Percentiles rank a stretch among this genome's conserved stretches.
Conservation (phyloP, 1,140 invertebrate species). For the Muscidifurax raptorellus region DNA sequence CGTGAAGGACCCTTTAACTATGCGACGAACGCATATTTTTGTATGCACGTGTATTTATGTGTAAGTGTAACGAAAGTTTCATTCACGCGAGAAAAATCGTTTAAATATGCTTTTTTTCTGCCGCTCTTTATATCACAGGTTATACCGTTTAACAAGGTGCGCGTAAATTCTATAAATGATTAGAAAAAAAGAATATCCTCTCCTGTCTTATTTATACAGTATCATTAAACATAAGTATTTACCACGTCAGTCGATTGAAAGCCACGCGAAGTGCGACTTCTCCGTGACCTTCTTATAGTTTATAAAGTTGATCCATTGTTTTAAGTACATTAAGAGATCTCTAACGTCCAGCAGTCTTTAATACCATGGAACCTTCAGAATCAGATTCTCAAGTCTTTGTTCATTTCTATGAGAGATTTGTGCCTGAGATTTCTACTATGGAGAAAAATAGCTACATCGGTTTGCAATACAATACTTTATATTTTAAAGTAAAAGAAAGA, state of each 20-base stretch:
- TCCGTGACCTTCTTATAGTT: slow-evolving; percentile 38
- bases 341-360: slow-evolving; percentile 49
- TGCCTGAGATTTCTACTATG: not conserved
- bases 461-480: not conserved
- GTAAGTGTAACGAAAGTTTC: slow-evolving; percentile 26
- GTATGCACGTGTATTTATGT: not conserved
- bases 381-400: slow-evolving; percentile 14
- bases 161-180: slow-evolving; percentile 59
- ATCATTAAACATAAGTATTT: slow-evolving; percentile 50
- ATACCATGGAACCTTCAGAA: not conserved
- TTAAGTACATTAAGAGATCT: slow-evolving; percentile 52
- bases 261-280: slow-evolving; percentile 64
- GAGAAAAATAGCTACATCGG: not conserved
- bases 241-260: slow-evolving; percentile 56
- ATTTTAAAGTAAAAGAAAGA: not conserved
- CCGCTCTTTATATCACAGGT: slow-evolving; percentile 74
- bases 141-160: slow-evolving; percentile 70
- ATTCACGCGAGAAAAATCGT: slow-evolving; percentile 44
- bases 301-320: slow-evolving; percentile 37
- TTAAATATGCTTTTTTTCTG: slow-evolving; percentile 47
- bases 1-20: slow-evolving; percentile 22
- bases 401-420: not conserved
- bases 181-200: slow-evolving; percentile 47
- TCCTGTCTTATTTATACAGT: slow-evolving; percentile 44
- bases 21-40: not conserved